Conservation (phyloP, 1,140 invertebrate species). For the Drosophila aff. region DNA sequence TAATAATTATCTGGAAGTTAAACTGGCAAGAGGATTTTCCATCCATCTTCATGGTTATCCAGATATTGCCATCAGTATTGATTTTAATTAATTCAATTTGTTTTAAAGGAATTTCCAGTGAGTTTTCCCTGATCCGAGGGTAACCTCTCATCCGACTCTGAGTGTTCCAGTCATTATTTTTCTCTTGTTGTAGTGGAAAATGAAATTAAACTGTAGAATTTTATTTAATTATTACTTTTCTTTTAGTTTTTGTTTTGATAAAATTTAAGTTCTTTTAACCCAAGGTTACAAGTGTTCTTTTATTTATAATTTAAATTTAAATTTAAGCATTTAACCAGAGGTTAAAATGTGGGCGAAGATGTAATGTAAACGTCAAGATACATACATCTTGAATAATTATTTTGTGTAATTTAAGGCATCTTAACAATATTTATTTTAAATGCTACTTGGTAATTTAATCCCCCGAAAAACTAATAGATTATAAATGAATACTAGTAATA, state of each 20-base stretch:
- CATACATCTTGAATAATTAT: neutral
- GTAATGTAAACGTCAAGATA: neutral
- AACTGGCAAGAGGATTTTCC: neutral
- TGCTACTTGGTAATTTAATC: neutral
- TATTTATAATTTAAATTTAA: neutral
- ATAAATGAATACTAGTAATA: slow-evolving; percentile 11
- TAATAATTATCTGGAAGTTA: neutral
- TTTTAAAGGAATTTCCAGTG: neutral
- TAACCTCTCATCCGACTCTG: neutral
- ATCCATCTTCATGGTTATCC: neutral
- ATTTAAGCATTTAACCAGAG: neutral
- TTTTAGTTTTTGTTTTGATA: neutral
- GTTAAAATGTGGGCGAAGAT: neutral
- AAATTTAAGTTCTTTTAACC: neutral
- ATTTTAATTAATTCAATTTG: neutral
- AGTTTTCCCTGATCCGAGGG: neutral
- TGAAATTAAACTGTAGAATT: neutral
- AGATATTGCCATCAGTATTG: neutral
- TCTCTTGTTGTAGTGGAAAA: neutral
- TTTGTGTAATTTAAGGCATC: neutral
- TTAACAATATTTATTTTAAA: neutral
- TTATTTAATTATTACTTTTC: too few species aligned
- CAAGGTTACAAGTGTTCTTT: neutral
- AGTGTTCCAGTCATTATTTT: neutral
- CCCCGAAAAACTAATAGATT: neutral